phyloP scores from a whole-genome alignment of 2,113 vertebrate genomes.

The Boleophthalmus pectinirostris region DNA sequence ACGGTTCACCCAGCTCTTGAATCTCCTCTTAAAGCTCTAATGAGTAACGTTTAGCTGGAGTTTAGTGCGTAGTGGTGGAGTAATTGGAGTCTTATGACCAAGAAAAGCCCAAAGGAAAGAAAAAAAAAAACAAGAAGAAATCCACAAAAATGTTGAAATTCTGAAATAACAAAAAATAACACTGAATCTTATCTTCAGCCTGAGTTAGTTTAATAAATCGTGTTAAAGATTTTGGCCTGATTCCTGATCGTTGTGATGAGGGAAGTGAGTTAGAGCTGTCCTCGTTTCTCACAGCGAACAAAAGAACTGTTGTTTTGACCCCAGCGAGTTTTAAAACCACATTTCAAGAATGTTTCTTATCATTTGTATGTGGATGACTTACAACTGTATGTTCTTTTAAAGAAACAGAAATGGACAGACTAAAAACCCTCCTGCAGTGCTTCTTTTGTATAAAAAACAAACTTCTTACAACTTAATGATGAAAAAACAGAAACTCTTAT shows the following conservation, averaged over 20 bases:
- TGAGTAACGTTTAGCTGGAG: slow-evolving; percentile 51
- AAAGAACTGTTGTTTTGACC: background rate
- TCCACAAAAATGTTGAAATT: background rate
- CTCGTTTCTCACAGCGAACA: background rate
- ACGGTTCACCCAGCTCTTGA: slow-evolving; percentile 26
- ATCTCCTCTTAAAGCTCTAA: slow-evolving; percentile 54
- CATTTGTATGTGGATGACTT: no score
- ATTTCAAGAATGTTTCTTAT: no score
- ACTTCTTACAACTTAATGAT: no score
- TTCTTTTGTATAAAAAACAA: no score
- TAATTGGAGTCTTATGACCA: slow-evolving; percentile 68
- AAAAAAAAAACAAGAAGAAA: background rate
- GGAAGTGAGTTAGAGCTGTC: background rate
- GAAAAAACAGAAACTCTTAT: no score
- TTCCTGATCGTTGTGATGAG: background rate
- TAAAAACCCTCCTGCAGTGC: no score
- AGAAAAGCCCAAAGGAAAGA: background rate
- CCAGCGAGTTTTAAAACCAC: background rate
- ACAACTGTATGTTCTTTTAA: no score
- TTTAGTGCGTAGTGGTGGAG: slow-evolving; percentile 50
- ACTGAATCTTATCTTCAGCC: background rate
- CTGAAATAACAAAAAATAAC: background rate
- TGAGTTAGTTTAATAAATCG: background rate
- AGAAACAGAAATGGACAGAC: no score
- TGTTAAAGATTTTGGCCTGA: background rate